A percentile compares a stretch with the other conserved stretches of the same genome.
These are phyloP conservation scores for Tachyglossus aculeatus DNA, from an alignment of 2,797 vertebrate species.

Conservation along the genomic window DNA sequence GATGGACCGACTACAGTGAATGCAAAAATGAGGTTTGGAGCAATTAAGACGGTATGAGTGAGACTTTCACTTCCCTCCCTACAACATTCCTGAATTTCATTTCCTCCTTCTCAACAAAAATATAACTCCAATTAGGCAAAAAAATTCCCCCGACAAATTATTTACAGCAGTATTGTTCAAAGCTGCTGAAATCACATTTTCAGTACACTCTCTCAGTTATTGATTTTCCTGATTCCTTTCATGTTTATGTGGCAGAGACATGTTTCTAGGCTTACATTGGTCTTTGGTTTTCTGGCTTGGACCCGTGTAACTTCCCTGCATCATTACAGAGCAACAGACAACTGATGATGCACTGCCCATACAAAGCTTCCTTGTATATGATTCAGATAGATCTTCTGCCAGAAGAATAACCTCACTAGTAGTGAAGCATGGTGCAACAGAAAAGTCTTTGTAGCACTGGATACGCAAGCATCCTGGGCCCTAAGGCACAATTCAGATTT, in stretches of 20 bases:
- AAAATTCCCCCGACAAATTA: neutral
- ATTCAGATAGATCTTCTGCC: conserved; percentile 61
- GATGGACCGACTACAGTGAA: too few species aligned
- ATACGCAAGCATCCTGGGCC: conserved; percentile 34
- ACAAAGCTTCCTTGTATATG: conserved; percentile 57
- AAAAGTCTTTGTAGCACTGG: conserved; percentile 40
- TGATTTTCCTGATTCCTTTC: conserved; percentile 10
- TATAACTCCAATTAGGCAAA: neutral
- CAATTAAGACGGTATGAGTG: too few species aligned
- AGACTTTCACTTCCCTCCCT: too few species aligned
- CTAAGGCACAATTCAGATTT: conserved; percentile 41
- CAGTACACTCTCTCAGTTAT: neutral
- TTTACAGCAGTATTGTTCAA: neutral
- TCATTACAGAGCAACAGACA: conserved; percentile 38
- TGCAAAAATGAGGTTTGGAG: too few species aligned
- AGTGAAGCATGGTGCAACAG: conserved; percentile 45
- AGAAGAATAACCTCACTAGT: conserved; percentile 55
- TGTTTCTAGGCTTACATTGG: conserved; percentile 37
- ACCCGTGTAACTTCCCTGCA: conserved; percentile 24
- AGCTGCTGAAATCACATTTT: neutral
- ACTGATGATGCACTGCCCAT: conserved; percentile 32
- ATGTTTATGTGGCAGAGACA: conserved; percentile 20
- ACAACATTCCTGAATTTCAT: neutral
- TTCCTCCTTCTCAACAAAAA: neutral
- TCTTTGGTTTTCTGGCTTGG: conserved; percentile 21